Base-by-base conservation (phyloP, 1,140 invertebrate species). In the Drosophila ohnishii region DNA sequence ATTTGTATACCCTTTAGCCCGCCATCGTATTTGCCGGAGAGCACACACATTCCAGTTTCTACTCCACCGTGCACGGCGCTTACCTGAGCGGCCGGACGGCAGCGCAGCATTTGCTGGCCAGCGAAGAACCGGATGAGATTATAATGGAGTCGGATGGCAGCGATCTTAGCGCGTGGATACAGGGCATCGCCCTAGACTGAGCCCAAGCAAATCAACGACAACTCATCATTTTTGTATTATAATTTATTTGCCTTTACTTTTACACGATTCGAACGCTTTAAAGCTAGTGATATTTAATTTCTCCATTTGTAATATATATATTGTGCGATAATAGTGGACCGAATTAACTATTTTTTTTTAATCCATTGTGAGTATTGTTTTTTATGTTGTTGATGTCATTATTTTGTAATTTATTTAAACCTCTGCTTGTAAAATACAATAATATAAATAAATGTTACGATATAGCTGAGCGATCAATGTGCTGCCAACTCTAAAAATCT, bases 41-140 rank as follows among this genome's bases (percentile, higher is more conserved):
- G 93, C 97, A 98, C 74, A 98, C 97, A 5, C 97, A 99, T 93
- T 95, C 95, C 80, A 96, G 95, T 84, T 98, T 98, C 91, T 99
- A 98, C 91, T 98, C 97, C 22, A 99, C 97, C 5, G 97, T 97
- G 25, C 97, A 99, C 90, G 98, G 98, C 10, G 98, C 97, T 5
- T 97, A 97, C 89, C 92, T 98, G 25, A 97, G 95, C 40, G 97
- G 98, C 3, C 94, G 97, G 81, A 94, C 95, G n/a, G 97, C 96
- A 40, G 97, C 97, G 13, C 95, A 97, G 90, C 92, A 94, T 32
- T 85, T 97, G 10, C 80, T 96, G 25, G 93, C 92, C 22, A 91
- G 92, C 14, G 94, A 94, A 32, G 92, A 93, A 67, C 92, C 93
- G 16, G 89, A 93, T 78, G 94, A 95, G 90, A 94, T 94, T 60